A percentile compares a stretch with the other conserved stretches of the same genome.
phyloP scores from a whole-genome alignment of 2,888 invertebrate genomes.

The Lamproptera curius region DNA sequence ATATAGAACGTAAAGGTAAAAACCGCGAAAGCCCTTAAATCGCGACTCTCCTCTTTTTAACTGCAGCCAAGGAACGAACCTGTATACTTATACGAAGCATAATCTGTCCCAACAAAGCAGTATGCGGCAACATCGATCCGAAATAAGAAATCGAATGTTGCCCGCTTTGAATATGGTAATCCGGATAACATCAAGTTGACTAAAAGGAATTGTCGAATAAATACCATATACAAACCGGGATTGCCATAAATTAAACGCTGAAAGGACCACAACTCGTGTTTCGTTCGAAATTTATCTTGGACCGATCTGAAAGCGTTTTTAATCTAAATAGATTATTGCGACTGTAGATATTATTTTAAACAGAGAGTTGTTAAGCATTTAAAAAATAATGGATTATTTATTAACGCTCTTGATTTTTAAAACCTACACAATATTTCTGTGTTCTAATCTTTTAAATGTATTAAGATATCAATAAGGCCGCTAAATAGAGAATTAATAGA shows the following conservation, averaged over 20 bases:
- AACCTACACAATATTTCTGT: too few relatives aligned
- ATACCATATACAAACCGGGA: constrained; percentile 15
- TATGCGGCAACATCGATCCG: constrained; percentile 13
- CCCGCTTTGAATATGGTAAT: constrained; percentile 20
- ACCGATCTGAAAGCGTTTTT: too few relatives aligned
- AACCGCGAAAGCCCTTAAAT: constrained; percentile 1
- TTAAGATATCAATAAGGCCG: too few relatives aligned
- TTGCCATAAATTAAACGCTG: constrained; percentile 16
- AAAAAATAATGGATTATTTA: too few relatives aligned
- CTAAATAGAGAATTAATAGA: too few relatives aligned
- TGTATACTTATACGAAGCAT: constrained; percentile 18
- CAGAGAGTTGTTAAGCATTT: too few relatives aligned
- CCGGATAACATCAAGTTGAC: constrained; percentile 15
- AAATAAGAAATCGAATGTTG: constrained; percentile 21
- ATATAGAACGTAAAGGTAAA: background rate
- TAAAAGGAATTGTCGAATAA: constrained; percentile 18
- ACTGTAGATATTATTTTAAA: too few relatives aligned
- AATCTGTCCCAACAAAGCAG: constrained; percentile 18
- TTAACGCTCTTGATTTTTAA: too few relatives aligned
- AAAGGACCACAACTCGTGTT: too few relatives aligned
- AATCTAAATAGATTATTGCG: too few relatives aligned
- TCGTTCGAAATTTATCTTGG: too few relatives aligned
- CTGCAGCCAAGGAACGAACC: constrained; percentile 5
- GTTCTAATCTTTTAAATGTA: too few relatives aligned
- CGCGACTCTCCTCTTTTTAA: constrained; percentile 6